phyloP scores from a whole-genome alignment of 2,797 vertebrate species.

The Poeciliopsis gracilis region DNA sequence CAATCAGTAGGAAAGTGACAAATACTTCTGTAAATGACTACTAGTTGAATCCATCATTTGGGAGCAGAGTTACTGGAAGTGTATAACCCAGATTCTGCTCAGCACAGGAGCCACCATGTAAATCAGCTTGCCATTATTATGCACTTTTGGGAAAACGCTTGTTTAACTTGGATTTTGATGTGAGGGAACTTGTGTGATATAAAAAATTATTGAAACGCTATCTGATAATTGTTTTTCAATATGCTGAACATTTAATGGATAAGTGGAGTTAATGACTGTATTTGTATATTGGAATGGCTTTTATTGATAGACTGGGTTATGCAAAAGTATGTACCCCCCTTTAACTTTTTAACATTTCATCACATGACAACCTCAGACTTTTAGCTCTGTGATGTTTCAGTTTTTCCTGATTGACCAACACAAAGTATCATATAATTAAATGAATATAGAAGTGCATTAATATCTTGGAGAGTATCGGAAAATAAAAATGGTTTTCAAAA shows the following conservation, averaged over 20 bases:
- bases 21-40: slow-evolving; percentile 7
- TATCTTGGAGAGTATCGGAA: not conserved
- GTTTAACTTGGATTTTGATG: not conserved
- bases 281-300: not conserved
- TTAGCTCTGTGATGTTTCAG: not conserved
- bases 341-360: not conserved
- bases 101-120: not conserved
- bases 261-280: not conserved
- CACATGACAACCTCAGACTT: not conserved
- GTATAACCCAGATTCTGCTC: slow-evolving; percentile 3
- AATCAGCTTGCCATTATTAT: not conserved
- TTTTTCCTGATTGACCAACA: not conserved
- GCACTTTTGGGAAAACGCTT: not conserved
- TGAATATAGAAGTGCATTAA: not conserved
- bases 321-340: not conserved
- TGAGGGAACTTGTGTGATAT: not conserved
- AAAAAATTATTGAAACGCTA: not conserved
- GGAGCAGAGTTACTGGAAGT: not conserved
- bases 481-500: not conserved
- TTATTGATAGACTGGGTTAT: not conserved
- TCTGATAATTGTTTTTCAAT: not conserved
- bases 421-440: not conserved
- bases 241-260: not conserved
- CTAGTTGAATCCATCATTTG: slow-evolving; percentile 3
- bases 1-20: slow-evolving; percentile 6